A percentile compares a stretch with the other conserved stretches of the same genome.
phyloP scores from a whole-genome alignment of 2,888 invertebrate genomes.

The Andrena chrysosceles region DNA sequence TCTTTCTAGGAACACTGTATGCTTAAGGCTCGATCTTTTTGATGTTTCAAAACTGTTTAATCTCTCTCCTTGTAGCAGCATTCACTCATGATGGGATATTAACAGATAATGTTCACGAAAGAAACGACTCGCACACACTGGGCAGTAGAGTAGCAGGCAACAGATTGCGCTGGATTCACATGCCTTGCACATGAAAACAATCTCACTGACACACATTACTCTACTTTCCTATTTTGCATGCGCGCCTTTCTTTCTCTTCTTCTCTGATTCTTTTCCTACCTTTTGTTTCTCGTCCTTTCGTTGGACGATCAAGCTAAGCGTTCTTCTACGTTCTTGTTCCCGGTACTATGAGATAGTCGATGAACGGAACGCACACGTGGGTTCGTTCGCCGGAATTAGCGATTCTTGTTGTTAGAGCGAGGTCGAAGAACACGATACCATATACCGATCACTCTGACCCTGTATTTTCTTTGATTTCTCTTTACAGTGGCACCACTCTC shows the following conservation, averaged over 20 bases:
- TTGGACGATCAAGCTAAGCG: constrained; percentile 29
- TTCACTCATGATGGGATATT: constrained; percentile 62
- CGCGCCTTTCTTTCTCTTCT: constrained; percentile 75
- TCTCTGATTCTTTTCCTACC: constrained; percentile 40
- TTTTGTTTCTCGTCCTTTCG: constrained; percentile 13
- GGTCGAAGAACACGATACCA: constrained; percentile 45
- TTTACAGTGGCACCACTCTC: constrained; percentile 90
- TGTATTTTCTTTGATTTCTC: constrained; percentile 66
- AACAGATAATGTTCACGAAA: constrained; percentile 33
- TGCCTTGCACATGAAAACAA: constrained; percentile 78
- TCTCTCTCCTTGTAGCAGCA: constrained; percentile 66
- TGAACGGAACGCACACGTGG: constrained; percentile 41
- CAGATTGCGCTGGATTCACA: constrained; percentile 58
- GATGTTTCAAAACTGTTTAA: constrained; percentile 41
- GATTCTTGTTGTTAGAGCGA: constrained; percentile 39
- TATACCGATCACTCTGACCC: constrained; percentile 56
- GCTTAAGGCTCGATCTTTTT: constrained; percentile 45
- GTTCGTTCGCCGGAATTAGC: constrained; percentile 41
- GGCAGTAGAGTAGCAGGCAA: constrained; percentile 67
- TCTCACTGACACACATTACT: constrained; percentile 67
- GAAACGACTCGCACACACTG: constrained; percentile 61
- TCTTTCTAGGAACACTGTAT: constrained; percentile 25
- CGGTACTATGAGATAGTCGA: constrained; percentile 20
- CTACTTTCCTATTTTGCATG: constrained; percentile 80
- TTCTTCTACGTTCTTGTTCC: constrained; percentile 2